These are phyloP conservation scores for Varanus komodoensis DNA, from an alignment of 2,113 vertebrate genomes.

Conservation along the genomic window DNA sequence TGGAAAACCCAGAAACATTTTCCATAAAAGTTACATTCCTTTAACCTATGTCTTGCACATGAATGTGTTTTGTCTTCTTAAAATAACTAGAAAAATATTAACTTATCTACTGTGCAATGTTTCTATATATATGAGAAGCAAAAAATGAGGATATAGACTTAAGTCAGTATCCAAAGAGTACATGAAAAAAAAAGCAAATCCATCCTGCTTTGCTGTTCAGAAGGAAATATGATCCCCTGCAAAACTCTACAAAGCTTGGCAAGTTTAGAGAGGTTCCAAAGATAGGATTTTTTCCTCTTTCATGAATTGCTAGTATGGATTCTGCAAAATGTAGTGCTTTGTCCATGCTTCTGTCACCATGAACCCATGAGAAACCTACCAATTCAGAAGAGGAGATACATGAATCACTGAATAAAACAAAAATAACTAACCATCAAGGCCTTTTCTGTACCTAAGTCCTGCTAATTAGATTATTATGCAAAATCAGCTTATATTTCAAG, in stretches of 20 bases:
- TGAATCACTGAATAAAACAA: background rate
- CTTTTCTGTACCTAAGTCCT: background rate
- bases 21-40: background rate
- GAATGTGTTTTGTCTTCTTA: background rate
- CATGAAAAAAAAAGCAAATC: background rate
- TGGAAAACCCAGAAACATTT: background rate
- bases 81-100: background rate
- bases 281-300: background rate
- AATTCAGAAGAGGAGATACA: slow-evolving; percentile 8
- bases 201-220: background rate
- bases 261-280: background rate
- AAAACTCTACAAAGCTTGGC: background rate
- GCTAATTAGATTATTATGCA: background rate
- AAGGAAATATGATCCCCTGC: background rate
- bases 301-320: background rate
- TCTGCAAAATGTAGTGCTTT: background rate
- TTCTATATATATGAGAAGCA: background rate
- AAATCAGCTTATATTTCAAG: background rate
- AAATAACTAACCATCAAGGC: background rate
- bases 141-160: background rate
- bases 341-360: background rate
- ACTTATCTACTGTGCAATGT: background rate
- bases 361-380: background rate
- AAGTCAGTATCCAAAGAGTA: background rate
- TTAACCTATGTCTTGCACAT: background rate